Evolutionary conservation across 2,113 vertebrate genomes (phyloP).

Genomic region (Stictonetta naevosa): DNA sequence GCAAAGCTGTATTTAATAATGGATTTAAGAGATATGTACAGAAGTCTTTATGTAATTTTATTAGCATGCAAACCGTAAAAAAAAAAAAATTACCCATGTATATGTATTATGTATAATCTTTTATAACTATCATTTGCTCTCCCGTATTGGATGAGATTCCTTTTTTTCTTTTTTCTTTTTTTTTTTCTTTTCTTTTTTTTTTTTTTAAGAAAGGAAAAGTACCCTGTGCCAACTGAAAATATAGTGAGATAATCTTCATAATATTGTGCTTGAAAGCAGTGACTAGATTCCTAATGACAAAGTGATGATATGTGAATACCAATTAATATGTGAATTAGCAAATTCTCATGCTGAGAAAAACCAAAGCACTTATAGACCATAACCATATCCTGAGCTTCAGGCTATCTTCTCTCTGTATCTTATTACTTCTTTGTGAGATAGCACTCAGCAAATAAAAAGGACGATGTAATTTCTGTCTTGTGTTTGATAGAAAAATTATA

Average conservation of each 20-base stretch:
- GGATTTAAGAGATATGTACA: background rate
- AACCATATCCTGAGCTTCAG: background rate
- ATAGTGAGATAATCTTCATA: background rate
- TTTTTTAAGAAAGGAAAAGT: background rate
- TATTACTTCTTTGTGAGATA: background rate
- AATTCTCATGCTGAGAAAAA: background rate
- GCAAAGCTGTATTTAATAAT: background rate
- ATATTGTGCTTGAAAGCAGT: background rate
- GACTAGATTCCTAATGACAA: background rate
- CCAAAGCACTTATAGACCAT: rapidly evolving
- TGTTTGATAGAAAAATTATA: background rate
- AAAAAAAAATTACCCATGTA: background rate
- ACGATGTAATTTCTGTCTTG: background rate
- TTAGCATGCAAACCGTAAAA: background rate
- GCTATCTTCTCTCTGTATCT: background rate
- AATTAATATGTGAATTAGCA: background rate
- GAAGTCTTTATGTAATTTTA: background rate
- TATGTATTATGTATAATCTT: background rate
- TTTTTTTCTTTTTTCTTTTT: background rate
- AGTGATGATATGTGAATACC: background rate
- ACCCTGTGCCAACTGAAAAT: background rate
- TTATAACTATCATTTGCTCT: background rate
- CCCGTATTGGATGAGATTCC: background rate
- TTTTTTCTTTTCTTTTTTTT: too few relatives aligned
- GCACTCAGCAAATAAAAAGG: background rate